phyloP scores from a whole-genome alignment of 2,797 vertebrate species.

The Staurois parvus region DNA sequence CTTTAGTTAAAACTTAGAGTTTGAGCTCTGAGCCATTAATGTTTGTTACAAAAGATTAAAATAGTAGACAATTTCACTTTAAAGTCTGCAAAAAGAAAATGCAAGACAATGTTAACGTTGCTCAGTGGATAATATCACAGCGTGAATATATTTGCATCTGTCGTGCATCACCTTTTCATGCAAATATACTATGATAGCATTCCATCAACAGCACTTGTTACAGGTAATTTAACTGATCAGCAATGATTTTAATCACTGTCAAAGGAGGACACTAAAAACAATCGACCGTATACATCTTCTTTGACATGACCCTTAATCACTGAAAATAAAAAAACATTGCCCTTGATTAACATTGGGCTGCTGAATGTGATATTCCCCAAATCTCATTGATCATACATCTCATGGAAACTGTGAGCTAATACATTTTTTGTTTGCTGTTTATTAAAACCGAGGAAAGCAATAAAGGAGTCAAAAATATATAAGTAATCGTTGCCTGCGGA shows the following conservation, averaged over 20 bases:
- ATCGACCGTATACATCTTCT: conserved; percentile 65
- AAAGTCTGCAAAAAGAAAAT: not conserved
- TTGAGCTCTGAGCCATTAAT: too few relatives aligned
- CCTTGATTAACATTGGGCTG: conserved; percentile 65
- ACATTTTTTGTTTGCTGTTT: conserved; percentile 41
- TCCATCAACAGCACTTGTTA: conserved; percentile 43
- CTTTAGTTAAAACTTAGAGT: too few relatives aligned
- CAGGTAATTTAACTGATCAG: conserved; percentile 59
- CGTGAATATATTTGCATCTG: not conserved
- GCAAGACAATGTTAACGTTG: not conserved
- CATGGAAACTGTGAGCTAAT: conserved; percentile 25
- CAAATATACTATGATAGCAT: conserved; percentile 31
- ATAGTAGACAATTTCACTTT: too few relatives aligned
- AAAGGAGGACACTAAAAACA: conserved; percentile 62
- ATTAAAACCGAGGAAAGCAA: not conserved
- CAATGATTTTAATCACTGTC: conserved; percentile 57
- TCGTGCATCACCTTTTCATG: conserved; percentile 14
- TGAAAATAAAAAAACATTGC: conserved; percentile 58
- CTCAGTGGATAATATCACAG: not conserved
- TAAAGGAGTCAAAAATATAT: conserved; percentile 9
- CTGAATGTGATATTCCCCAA: conserved; percentile 63
- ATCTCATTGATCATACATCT: conserved; percentile 48
- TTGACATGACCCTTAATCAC: conserved; percentile 63
- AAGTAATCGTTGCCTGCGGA: conserved; percentile 4
- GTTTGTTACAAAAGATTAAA: too few relatives aligned